phyloP scores from a whole-genome alignment of 1,140 invertebrate species.

The Whitmania pigra region DNA sequence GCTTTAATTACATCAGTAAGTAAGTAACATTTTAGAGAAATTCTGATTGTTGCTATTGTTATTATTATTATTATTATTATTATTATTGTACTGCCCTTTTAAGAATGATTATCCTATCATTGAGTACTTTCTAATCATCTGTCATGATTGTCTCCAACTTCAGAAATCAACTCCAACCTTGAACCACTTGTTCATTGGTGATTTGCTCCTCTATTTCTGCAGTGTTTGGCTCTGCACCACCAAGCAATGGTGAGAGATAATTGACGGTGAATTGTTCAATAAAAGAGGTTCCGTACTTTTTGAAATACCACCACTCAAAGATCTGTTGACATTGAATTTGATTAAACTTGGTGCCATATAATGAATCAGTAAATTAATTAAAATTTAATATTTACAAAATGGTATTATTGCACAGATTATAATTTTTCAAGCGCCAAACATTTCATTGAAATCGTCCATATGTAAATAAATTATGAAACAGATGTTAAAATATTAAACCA shows the following conservation, averaged over 20 bases:
- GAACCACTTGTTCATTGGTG: constrained; percentile 24
- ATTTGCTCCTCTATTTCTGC: constrained; percentile 22
- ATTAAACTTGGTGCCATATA: background rate
- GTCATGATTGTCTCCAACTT: too few species aligned
- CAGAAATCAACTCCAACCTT: background rate
- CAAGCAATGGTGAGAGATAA: constrained; percentile 83
- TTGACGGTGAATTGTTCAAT: constrained; percentile 91
- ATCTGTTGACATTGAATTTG: constrained; percentile 49
- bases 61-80: too few species aligned
- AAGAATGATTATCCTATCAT: too few species aligned
- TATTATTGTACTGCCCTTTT: too few species aligned
- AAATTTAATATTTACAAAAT: background rate
- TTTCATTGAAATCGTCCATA: background rate
- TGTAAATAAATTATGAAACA: background rate
- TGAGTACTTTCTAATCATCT: too few species aligned
- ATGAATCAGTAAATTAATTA: constrained; percentile 6
- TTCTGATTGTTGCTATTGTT: too few species aligned
- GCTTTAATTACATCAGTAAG: background rate
- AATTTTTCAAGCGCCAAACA: background rate
- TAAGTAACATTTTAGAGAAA: background rate
- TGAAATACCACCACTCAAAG: constrained; percentile 99
- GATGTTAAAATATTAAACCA: background rate
- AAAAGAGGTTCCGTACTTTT: constrained; percentile 93
- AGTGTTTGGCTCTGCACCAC: constrained; percentile 53
- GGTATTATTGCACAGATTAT: background rate